Percentiles rank a stretch among this genome's conserved stretches.
Conservation (phyloP, 2,888 invertebrate species). For the Drosophila paracracens region DNA sequence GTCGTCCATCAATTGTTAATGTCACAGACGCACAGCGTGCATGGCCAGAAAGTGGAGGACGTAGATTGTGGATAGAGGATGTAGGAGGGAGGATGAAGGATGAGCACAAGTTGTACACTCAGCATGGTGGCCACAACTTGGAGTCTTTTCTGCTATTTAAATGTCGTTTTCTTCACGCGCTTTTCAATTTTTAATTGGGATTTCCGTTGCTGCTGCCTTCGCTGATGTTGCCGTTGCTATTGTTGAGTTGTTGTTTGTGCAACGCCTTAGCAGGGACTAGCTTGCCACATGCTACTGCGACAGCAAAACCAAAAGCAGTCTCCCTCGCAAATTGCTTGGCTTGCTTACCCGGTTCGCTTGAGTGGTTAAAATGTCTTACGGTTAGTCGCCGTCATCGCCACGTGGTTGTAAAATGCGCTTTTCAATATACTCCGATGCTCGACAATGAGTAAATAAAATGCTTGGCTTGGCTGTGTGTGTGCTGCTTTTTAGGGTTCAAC, state of each 20-base stretch:
- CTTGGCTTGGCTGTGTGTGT: conserved; percentile 2
- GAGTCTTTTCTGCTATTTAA: conserved; percentile 60
- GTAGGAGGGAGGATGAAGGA: conserved; percentile 30
- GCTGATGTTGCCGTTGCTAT: conserved; percentile 12
- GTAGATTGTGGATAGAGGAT: background rate
- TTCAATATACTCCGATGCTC: conserved; percentile 54
- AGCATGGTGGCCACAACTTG: conserved; percentile 57
- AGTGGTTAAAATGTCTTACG: conserved; percentile 57
- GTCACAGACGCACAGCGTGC: conserved; percentile 67
- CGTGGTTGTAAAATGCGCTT: conserved; percentile 74
- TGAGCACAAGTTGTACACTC: conserved; percentile 40
- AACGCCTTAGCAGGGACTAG: conserved; percentile 53
- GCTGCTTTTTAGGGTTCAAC: conserved; percentile 55
- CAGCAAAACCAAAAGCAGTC: conserved; percentile 1
- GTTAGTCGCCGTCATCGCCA: conserved; percentile 46
- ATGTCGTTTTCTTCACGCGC: conserved; percentile 73
- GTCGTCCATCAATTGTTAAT: conserved; percentile 77
- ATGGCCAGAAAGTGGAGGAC: conserved; percentile 1
- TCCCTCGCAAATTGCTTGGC: conserved; percentile 36
- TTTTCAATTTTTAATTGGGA: conserved; percentile 79
- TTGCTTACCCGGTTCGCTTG: conserved; percentile 45
- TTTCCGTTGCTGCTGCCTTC: conserved; percentile 48
- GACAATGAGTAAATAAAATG: conserved; percentile 47
- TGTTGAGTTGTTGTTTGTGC: conserved; percentile 43
- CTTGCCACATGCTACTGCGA: conserved; percentile 12